Percentiles rank a stretch among this genome's conserved stretches.
phyloP scores from a whole-genome alignment of 2,888 invertebrate species.

The Diaperis boleti region DNA sequence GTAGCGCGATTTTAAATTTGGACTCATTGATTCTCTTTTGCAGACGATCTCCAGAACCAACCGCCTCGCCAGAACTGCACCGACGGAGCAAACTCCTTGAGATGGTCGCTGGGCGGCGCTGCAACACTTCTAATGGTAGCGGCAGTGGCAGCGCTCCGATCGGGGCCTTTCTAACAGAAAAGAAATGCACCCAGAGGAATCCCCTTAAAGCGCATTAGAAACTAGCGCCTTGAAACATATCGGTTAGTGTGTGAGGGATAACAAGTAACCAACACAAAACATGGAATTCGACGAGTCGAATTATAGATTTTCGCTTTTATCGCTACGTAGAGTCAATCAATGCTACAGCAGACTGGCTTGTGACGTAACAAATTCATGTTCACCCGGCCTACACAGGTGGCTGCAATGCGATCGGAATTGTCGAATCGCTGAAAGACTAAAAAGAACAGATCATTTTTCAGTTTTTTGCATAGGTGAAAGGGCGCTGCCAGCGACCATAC shows the following conservation, averaged over 20 bases:
- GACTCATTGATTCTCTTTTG: constrained; percentile 39
- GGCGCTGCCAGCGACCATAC: constrained; percentile 38
- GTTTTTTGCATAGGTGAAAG: constrained; percentile 22
- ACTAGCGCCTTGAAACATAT: constrained; percentile 40
- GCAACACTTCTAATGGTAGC: constrained; percentile 40
- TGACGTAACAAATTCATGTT: constrained; percentile 48
- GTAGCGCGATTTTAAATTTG: neutral
- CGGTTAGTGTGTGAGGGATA: constrained; percentile 29
- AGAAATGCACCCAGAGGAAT: constrained; percentile 41
- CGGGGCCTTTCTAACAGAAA: constrained; percentile 48
- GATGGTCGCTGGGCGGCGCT: constrained; percentile 37
- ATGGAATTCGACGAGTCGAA: constrained; percentile 46
- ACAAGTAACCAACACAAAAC: constrained; percentile 29
- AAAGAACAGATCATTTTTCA: constrained; percentile 22
- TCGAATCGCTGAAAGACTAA: constrained; percentile 52
- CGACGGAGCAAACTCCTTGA: constrained; percentile 45
- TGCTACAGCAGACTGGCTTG: constrained; percentile 47
- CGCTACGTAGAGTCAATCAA: constrained; percentile 57
- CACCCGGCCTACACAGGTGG: constrained; percentile 58
- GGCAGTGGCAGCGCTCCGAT: constrained; percentile 40
- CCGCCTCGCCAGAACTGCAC: constrained; percentile 61
- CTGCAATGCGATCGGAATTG: constrained; percentile 65
- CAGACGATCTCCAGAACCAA: constrained; percentile 61
- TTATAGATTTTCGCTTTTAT: constrained; percentile 57
- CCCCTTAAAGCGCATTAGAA: constrained; percentile 40